phyloP scores from a whole-genome alignment of 2,797 vertebrate species.

The Pangasius mekongensis region DNA sequence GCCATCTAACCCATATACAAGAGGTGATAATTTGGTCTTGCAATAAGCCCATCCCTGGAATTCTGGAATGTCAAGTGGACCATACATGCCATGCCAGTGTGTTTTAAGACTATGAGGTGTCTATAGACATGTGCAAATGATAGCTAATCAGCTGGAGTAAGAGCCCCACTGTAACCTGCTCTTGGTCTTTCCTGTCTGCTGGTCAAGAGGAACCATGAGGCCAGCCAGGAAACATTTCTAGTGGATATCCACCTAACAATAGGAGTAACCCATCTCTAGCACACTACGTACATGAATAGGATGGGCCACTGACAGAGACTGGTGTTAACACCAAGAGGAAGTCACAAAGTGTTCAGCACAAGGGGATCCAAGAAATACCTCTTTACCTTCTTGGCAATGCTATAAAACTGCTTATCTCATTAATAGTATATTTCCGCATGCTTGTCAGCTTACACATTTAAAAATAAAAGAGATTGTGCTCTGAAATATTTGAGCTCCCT shows the following conservation, averaged over 20 bases:
- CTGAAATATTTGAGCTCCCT: neutral
- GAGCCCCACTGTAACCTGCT: neutral
- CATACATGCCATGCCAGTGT: neutral
- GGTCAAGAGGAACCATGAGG: neutral
- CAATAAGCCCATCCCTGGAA: neutral
- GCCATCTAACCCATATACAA: neutral
- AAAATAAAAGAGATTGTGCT: neutral
- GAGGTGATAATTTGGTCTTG: neutral
- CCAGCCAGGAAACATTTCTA: neutral
- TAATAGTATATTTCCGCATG: neutral
- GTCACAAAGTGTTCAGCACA: neutral
- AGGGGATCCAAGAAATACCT: neutral
- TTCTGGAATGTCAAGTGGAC: neutral
- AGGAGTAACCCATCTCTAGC: neutral
- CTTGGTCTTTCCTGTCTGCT: neutral
- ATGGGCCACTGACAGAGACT: neutral
- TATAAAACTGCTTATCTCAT: neutral
- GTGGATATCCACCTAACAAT: neutral
- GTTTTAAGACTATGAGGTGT: neutral
- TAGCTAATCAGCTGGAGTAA: neutral
- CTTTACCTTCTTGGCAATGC: neutral
- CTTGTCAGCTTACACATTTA: neutral
- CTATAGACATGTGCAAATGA: neutral
- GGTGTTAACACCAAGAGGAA: neutral
- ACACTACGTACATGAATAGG: neutral